Base-by-base conservation (phyloP, 2,888 invertebrate genomes). In the Dicroscelio sp. region DNA sequence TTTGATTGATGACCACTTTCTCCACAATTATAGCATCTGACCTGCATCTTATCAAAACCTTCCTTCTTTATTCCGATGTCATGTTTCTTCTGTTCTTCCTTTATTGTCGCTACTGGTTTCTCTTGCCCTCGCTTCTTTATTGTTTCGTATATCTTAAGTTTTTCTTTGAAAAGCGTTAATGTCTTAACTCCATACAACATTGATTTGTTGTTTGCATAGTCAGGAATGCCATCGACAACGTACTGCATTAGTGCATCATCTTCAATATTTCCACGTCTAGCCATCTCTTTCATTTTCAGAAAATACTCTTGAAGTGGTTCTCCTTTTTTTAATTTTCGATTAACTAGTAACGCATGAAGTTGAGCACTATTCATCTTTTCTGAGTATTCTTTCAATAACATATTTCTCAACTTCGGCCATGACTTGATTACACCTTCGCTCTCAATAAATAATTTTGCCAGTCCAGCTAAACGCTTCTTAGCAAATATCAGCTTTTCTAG, bases 301-400 rank as follows among this genome's bases (percentile, higher is more conserved):
- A 87, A 92, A 52, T 93, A 92, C 55, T 93, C 90, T 23, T 90
- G 90, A 4, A 92, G 12, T 0, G 73, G 38, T 14, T 93, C 88
- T 0, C 60, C 76, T 48, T 71, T 89, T 12, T 75, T 76, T 23
- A 91, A 80, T 31, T 82, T 86, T 4, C 85, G 55, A 6, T 63
- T 71, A 0, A 52, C 25, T 0, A 93, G 35, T 48, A 75, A 33
- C 1, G 60, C 25, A 48, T 93, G 88, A 1, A 92, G 30, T 25
- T 90, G 30, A 2, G 88, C 90, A 30, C 86, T 90, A 6, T 25
- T 86, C 0, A 88, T 60, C 43, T 79, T 85, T 2, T 48, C 30
- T 14, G 55, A 14, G 17, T 38, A 89, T 63, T 91, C 89, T 3
- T 30, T 63, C 48, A 25, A 14, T n/a, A 86, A 25, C 17, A 52